A percentile compares a stretch with the other conserved stretches of the same genome.
phyloP scores from a whole-genome alignment of 2,888 invertebrate genomes.

The Harmothoe impar region DNA sequence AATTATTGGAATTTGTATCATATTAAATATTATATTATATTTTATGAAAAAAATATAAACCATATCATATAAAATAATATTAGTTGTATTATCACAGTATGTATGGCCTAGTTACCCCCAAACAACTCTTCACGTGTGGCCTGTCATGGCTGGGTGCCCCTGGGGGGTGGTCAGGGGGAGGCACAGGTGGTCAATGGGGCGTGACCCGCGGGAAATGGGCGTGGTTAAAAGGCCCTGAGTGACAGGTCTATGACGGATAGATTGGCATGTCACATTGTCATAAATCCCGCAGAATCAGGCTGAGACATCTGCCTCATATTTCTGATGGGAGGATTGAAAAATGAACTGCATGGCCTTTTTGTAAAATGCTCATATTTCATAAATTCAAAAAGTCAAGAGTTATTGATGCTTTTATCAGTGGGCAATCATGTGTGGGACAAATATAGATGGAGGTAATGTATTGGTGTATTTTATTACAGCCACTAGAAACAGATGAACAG shows the following conservation, averaged over 20 bases:
- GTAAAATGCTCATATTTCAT: not conserved
- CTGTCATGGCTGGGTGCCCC: too few relatives aligned
- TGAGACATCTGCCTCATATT: not conserved
- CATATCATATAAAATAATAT: too few relatives aligned
- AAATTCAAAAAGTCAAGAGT: not conserved
- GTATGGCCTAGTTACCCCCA: too few relatives aligned
- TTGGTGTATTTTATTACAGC: not conserved
- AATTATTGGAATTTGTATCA: too few relatives aligned
- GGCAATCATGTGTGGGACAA: not conserved
- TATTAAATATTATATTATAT: too few relatives aligned
- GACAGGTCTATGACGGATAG: slow-evolving; percentile 1
- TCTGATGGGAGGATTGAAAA: not conserved
- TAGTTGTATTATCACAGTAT: too few relatives aligned
- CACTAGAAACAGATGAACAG: too few relatives aligned
- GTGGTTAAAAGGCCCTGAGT: not conserved
- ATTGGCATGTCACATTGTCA: slow-evolving; percentile 15
- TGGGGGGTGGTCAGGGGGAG: too few relatives aligned
- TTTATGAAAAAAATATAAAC: too few relatives aligned
- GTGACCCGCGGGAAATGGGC: not conserved
- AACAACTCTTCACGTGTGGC: too few relatives aligned
- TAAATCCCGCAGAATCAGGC: not conserved
- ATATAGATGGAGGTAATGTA: not conserved
- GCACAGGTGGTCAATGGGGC: slow-evolving; percentile 1
- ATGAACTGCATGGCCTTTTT: not conserved
- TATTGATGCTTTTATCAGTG: not conserved